Base-by-base conservation (phyloP, 2,797 vertebrate species). In the Lophius americanus region DNA sequence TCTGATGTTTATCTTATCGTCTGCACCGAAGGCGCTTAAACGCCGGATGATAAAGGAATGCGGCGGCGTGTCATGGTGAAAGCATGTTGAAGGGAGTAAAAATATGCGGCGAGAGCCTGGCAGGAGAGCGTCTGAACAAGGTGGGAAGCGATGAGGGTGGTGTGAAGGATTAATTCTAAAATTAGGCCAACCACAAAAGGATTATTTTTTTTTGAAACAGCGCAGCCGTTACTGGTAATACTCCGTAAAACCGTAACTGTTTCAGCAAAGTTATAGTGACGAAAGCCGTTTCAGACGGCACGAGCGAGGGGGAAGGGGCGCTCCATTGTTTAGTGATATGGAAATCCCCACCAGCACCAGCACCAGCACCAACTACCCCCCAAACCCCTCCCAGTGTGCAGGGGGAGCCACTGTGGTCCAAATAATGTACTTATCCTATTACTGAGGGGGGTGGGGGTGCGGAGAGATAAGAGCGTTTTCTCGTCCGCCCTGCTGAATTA, bases 391-490 rank as follows among this genome's bases (percentile, higher is more conserved):
- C 75, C 70, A 87, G 81, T 81, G 76, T 86, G 86, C 60, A 82
- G 81, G 73, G 64, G 89, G 87, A 90, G 82, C 79, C 89, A 90
- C 91, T 93, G 90, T 93, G 92, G 92, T 93, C 91, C 91, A 91
- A 91, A 90, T 92, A 92, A 91, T 88, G 87, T 91, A 91, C 91
- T 94, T 92, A 94, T 93, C 92, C 90, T 88, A 93, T 94, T 93
- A 94, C 91, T 82, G 90, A 83, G 76, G 75, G 85, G 81, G 81
- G 76, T 70, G 88, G 85, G 85, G 72, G 73, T 13, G 66, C 6
- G 23, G 33, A 73, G 79, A 85, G 93, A 94, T 93, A 93, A 93
- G 90, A 92, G 88, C 82, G 78, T 86, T 90, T 91, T 89, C 86
- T 72, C 80, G 65, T 87, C 85, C 62, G 75, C 82, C 85, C 67